Evolutionary conservation across 1,140 invertebrate species (phyloP).

Genomic region (Leptonema lineaticorne): DNA sequence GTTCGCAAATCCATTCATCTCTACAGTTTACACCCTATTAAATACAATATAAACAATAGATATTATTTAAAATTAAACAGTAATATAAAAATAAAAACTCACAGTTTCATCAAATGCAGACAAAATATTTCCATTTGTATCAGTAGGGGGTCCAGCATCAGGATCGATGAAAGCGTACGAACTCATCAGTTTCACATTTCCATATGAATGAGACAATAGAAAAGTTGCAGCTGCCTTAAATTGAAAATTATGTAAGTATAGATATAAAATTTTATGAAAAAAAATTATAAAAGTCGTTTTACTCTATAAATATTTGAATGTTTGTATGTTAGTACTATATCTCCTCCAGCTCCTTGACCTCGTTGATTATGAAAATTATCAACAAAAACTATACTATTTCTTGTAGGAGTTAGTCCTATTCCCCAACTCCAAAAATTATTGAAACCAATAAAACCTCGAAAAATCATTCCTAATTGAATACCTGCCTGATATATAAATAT

Average conservation of each 20-base stretch:
- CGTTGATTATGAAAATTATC: constrained; percentile 64
- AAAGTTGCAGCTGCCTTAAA: no score
- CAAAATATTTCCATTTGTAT: no score
- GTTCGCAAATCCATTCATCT: no score
- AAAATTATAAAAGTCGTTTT: neutral
- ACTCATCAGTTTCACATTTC: no score
- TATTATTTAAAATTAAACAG: no score
- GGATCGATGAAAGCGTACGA: no score
- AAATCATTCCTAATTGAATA: constrained; percentile 45
- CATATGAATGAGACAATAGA: no score
- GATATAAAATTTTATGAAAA: constrained; percentile 41
- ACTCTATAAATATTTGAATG: constrained; percentile 53
- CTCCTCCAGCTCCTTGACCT: constrained; percentile 58
- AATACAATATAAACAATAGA: no score
- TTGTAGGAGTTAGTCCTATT: constrained; percentile 57
- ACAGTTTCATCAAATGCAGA: constrained; percentile 46
- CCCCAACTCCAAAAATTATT: constrained; percentile 58
- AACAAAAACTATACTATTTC: constrained; percentile 62
- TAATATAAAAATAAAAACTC: no score
- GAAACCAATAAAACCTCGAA: constrained; percentile 46
- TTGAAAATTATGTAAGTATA: no score
- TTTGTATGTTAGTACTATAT: constrained; percentile 63
- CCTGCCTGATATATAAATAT: constrained; percentile 48
- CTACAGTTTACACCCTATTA: no score
- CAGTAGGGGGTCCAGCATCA: no score